Evolutionary conservation across 2,888 invertebrate species (phyloP).

Genomic region (Luperina testacea): DNA sequence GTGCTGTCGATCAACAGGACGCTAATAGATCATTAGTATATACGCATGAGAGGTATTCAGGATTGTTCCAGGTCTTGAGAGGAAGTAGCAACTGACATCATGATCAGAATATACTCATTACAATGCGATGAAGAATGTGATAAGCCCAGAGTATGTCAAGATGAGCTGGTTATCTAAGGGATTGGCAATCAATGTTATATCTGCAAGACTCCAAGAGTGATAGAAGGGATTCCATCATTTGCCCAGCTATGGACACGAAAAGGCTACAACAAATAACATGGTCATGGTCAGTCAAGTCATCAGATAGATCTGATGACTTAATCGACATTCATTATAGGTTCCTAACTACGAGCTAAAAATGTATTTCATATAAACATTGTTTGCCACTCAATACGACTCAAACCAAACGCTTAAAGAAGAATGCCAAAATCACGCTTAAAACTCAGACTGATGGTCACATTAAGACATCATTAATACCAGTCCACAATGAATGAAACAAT

Average conservation of each 20-base stretch:
- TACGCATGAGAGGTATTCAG: constrained; percentile 38
- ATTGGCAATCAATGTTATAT: not conserved
- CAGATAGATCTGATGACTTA: no score
- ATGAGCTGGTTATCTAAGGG: not conserved
- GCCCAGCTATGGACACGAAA: not conserved
- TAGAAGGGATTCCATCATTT: not conserved
- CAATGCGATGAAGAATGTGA: not conserved
- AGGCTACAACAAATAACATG: not conserved
- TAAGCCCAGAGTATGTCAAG: not conserved
- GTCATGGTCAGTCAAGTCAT: no score
- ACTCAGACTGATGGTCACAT: constrained; percentile 3
- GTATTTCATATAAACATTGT: not conserved
- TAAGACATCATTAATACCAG: constrained; percentile 31
- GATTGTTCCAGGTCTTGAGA: constrained; percentile 39
- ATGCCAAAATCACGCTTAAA: constrained; percentile 20
- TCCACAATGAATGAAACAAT: constrained; percentile 50
- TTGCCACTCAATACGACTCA: not conserved
- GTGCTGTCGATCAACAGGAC: constrained; percentile 59
- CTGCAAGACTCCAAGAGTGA: not conserved
- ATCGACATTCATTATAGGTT: not conserved
- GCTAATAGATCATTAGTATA: constrained; percentile 61
- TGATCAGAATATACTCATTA: not conserved
- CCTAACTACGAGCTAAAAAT: not conserved
- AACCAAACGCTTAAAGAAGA: not conserved
- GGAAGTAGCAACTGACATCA: not conserved